Conservation (phyloP, 2,888 invertebrate species). For the Drosophila recens region DNA sequence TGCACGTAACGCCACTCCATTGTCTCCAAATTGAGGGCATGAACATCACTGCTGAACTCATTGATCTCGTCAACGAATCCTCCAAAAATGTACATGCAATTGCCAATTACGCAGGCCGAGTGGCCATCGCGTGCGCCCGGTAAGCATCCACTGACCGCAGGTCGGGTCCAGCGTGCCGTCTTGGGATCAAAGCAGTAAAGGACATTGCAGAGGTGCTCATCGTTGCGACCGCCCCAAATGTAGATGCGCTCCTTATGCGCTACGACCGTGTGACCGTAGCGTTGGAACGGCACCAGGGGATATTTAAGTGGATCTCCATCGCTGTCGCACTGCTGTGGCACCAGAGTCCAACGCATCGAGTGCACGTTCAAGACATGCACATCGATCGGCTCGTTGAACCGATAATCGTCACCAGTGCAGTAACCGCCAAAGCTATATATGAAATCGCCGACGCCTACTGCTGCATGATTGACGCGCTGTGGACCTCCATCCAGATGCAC, state of each 20-base stretch:
- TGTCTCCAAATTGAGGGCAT: slow-evolving; percentile 90
- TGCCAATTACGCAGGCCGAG: slow-evolving; percentile 92
- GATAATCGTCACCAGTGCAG: slow-evolving; percentile 91
- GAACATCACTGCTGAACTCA: slow-evolving; percentile 92
- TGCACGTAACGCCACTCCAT: slow-evolving; percentile 90
- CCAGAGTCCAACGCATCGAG: slow-evolving; percentile 87
- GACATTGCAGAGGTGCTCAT: slow-evolving; percentile 90
- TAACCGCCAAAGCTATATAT: slow-evolving; percentile 97
- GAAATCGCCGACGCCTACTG: slow-evolving; percentile 91
- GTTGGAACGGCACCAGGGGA: slow-evolving; percentile 90
- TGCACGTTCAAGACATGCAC: slow-evolving; percentile 93
- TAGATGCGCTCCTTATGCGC: slow-evolving; percentile 90
- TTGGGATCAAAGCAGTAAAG: slow-evolving; percentile 93
- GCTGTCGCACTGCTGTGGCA: slow-evolving; percentile 86
- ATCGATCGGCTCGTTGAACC: slow-evolving; percentile 92
- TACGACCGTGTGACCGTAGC: slow-evolving; percentile 96
- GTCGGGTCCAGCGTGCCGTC: slow-evolving; percentile 89
- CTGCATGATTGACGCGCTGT: slow-evolving; percentile 96
- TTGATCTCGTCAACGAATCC: slow-evolving; percentile 95
- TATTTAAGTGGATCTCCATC: slow-evolving; percentile 85
- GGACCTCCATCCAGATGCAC: slow-evolving; percentile 95
- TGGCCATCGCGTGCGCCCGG: slow-evolving; percentile 96
- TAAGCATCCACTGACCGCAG: slow-evolving; percentile 88
- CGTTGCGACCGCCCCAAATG: slow-evolving; percentile 97
- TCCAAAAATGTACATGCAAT: slow-evolving; percentile 95